Conservation (phyloP, 2,888 invertebrate species). For the Trypoxylon attenuatum region DNA sequence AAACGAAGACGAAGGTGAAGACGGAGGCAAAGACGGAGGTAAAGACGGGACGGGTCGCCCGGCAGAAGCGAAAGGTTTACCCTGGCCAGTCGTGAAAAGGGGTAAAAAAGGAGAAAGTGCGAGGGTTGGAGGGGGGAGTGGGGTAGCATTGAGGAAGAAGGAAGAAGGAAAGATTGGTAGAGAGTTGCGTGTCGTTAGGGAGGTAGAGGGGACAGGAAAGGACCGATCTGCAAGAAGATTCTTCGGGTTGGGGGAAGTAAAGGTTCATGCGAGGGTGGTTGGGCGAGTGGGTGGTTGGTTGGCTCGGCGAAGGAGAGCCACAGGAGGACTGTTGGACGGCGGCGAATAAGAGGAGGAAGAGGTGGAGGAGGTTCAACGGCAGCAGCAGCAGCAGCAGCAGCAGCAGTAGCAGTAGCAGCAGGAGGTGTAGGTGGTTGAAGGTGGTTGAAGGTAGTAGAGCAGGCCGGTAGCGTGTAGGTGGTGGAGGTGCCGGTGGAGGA, state of each 20-base stretch:
- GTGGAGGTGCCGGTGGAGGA: conserved; percentile 38
- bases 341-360: conserved; percentile 41
- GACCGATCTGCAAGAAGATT: conserved; percentile 59
- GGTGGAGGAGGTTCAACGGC: conserved; percentile 34
- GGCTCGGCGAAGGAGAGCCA: conserved; percentile 56
- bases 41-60: not conserved
- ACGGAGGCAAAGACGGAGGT: not conserved
- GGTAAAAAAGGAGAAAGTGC: conserved; percentile 11
- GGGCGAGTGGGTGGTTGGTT: conserved; percentile 49
- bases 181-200: conserved; percentile 39
- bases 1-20: not conserved
- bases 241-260: conserved; percentile 54
- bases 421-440: conserved; percentile 26
- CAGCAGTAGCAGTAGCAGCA: conserved; percentile 14
- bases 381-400: conserved; percentile 16
- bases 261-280: conserved; percentile 51
- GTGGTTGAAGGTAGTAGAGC: conserved; percentile 8
- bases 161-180: conserved; percentile 13
- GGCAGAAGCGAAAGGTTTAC: no score
- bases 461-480: conserved; percentile 10
- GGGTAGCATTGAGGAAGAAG: conserved; percentile 37
- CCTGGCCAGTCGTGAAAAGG: no score
- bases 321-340: conserved; percentile 51
- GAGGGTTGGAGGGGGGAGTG: conserved; percentile 18
- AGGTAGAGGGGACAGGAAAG: conserved; percentile 33